Percentiles rank a stretch among this genome's conserved stretches.
Evolutionary conservation across 2,797 vertebrate species (phyloP).

Genomic region (Urophycis tenuis): DNA sequence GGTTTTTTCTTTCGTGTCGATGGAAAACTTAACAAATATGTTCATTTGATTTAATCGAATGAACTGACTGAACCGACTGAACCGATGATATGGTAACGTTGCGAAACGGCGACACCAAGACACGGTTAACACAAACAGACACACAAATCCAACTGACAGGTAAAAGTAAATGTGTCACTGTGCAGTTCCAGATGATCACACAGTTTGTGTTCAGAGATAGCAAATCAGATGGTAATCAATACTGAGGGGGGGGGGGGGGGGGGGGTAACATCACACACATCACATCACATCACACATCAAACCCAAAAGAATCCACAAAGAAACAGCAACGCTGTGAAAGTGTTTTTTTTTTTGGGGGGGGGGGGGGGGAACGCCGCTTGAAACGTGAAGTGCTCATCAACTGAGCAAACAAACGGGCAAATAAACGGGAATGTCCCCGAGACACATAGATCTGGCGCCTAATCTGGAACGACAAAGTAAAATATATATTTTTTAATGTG

Average conservation of each 20-base stretch:
- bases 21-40: background rate
- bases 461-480: background rate
- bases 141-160: background rate
- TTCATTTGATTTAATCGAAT: background rate
- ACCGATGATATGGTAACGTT: background rate
- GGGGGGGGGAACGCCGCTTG: slow-evolving; percentile 11
- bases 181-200: background rate
- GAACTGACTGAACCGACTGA: background rate
- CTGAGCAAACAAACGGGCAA: background rate
- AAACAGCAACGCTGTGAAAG: background rate
- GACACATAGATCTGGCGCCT: background rate
- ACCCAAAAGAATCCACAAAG: background rate
- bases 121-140: background rate
- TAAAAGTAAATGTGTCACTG: background rate
- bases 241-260: background rate
- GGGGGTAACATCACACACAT: background rate
- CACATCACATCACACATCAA: background rate
- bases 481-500: slow-evolving; percentile 5
- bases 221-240: background rate
- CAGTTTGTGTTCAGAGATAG: background rate
- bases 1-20: background rate
- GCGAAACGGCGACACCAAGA: background rate
- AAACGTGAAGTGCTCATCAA: slow-evolving; percentile 4
- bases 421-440: slow-evolving; percentile 2
- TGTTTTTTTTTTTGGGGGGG: background rate